Base-by-base conservation (phyloP, 2,113 vertebrate genomes). In the Lagopus leucura region DNA sequence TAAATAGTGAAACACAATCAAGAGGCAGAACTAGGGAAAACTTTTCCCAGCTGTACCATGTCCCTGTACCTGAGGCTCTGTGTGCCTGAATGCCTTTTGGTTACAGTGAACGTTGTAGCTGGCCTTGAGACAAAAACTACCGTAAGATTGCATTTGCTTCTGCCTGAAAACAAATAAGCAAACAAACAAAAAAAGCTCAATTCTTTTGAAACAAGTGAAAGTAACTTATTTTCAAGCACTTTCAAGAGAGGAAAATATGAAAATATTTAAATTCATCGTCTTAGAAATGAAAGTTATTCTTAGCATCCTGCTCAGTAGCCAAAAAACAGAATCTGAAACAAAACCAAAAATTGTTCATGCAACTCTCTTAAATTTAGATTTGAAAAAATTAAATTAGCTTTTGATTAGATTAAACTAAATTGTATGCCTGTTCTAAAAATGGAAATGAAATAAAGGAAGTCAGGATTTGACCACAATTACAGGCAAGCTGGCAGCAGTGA, bases 391-490 rank as follows among this genome's bases (percentile, higher is more conserved):
- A 78, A 73, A 79, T 91, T 75, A 91, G 45, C 32, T 91, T 94
- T 48, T 79, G 43, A 82, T 89, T 64, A 42, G 47, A 83, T 55
- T 88, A 80, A 80, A 74, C 30, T 71, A 85, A 91, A 95, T 77
- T 80, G 78, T 32, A 72, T 66, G 47, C 4, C 2, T 80, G 22
- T 82, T 86, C 64, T 86, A 93, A 94, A 88, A 91, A 92, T n/a
- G 47, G 36, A 86, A 90, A 79, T 34, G 27, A 90, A 94, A 94
- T 48, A 84, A 92, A 87, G 30, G 40, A 91, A 88, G 87, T 14
- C 86, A 57, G 91, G 88, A 83, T 80, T 50, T 83, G 34, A 88
- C 82, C n/a, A 85, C 70, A 89, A 72, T 90, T 87, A 69, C 18
- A 61, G 86, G 24, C 47, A 82, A 86, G 27, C 27, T 80, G 66